These are phyloP conservation scores for Calypte anna DNA, from an alignment of 2,113 vertebrate genomes.

Conservation along the genomic window DNA sequence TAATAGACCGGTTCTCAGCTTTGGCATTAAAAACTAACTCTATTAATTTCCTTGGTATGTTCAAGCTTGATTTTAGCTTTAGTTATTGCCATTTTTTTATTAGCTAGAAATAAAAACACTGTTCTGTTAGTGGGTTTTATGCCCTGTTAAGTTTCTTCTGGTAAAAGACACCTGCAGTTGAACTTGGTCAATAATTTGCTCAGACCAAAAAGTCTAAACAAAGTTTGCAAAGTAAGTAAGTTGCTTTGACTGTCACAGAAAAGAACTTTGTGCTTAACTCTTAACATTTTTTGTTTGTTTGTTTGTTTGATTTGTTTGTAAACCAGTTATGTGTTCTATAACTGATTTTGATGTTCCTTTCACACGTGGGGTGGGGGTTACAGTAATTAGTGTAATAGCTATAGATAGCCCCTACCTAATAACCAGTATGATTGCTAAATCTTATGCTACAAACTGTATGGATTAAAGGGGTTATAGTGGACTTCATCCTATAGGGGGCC, in stretches of 20 bases:
- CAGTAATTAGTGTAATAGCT: neutral
- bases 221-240: neutral
- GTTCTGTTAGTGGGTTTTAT: neutral
- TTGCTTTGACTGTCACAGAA: neutral
- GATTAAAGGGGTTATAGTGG: neutral
- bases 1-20: neutral
- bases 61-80: constrained; percentile 19
- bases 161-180: neutral
- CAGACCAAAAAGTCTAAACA: neutral
- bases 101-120: neutral
- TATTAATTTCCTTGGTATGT: constrained; percentile 18
- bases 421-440: neutral
- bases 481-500: neutral
- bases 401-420: neutral
- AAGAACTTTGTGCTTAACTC: neutral
- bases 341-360: neutral
- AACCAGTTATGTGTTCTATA: neutral
- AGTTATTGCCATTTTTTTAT: constrained; percentile 26
- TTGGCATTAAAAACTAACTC: constrained; percentile 37
- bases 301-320: neutral
- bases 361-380: neutral
- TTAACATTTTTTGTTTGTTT: neutral
- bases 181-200: neutral
- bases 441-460: neutral
- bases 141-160: neutral